Evolutionary conservation across 2,113 vertebrate genomes (phyloP).

Genomic region (Tinamus guttatus): DNA sequence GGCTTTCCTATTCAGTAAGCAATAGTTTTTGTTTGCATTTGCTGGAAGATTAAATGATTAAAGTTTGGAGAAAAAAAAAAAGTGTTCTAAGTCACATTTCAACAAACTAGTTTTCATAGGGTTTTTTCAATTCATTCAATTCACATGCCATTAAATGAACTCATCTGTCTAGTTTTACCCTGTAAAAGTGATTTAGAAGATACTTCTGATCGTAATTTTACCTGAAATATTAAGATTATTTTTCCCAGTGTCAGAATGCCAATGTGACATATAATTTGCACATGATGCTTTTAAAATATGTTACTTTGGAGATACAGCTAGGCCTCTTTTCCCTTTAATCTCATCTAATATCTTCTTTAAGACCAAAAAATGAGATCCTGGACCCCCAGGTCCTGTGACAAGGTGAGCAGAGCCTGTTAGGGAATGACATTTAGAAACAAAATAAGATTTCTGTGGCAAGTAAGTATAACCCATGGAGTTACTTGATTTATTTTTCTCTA

Average conservation of each 20-base stretch:
- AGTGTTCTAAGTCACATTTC: background rate
- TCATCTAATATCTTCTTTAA: background rate
- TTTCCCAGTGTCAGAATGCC: background rate
- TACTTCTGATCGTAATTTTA: background rate
- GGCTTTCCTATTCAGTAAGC: background rate
- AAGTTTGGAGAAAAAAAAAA: background rate
- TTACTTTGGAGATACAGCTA: background rate
- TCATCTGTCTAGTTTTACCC: background rate
- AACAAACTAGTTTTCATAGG: background rate
- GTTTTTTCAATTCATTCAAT: background rate
- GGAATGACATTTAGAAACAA: background rate
- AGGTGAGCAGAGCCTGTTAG: background rate
- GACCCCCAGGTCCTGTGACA: background rate
- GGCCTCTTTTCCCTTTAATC: background rate
- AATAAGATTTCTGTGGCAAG: background rate
- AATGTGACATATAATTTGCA: background rate
- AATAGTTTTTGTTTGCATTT: background rate
- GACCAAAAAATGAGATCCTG: background rate
- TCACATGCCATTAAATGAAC: background rate
- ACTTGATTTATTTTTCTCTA: background rate
- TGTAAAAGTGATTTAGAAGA: background rate
- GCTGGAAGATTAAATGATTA: background rate
- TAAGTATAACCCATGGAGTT: background rate
- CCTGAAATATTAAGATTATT: background rate
- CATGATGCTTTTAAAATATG: background rate